A percentile compares a stretch with the other conserved stretches of the same genome.
These are phyloP conservation scores for Napeogenes inachia DNA, from an alignment of 2,888 invertebrate genomes.

Conservation along the genomic window DNA sequence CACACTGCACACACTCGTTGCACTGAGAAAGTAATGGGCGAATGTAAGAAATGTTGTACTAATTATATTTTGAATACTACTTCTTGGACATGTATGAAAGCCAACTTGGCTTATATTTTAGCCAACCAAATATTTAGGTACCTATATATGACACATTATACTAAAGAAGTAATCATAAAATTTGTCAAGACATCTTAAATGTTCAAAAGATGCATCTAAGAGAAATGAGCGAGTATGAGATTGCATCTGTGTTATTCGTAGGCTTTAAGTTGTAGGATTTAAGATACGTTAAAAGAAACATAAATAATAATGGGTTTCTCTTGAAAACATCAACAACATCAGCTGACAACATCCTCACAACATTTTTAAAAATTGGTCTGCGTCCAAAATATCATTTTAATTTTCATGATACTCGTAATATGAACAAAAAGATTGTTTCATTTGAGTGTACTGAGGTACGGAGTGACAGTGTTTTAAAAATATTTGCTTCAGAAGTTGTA, in stretches of 20 bases:
- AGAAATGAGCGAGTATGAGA: too few species aligned
- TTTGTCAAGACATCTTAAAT: too few species aligned
- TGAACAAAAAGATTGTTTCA: neutral
- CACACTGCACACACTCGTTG: neutral
- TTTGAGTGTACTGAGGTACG: neutral
- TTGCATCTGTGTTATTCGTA: too few species aligned
- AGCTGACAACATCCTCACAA: slow-evolving; percentile 12
- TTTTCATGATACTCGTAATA: too few species aligned
- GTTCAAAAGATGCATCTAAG: too few species aligned
- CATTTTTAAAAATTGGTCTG: slow-evolving; percentile 16
- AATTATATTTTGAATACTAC: too few species aligned
- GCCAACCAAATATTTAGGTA: too few species aligned
- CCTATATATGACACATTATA: too few species aligned
- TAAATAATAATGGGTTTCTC: slow-evolving; percentile 8
- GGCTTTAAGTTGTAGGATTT: too few species aligned
- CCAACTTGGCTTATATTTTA: too few species aligned
- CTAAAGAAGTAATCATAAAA: too few species aligned
- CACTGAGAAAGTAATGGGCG: neutral
- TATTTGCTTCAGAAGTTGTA: too few species aligned
- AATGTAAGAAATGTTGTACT: neutral
- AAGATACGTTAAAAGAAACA: neutral
- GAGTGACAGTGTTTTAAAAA: neutral
- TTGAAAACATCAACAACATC: slow-evolving; percentile 1
- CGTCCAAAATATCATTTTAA: slow-evolving; percentile 15
- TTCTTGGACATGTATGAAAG: neutral